Base-by-base conservation (phyloP, 2,888 invertebrate species). In the Nezara viridula region DNA sequence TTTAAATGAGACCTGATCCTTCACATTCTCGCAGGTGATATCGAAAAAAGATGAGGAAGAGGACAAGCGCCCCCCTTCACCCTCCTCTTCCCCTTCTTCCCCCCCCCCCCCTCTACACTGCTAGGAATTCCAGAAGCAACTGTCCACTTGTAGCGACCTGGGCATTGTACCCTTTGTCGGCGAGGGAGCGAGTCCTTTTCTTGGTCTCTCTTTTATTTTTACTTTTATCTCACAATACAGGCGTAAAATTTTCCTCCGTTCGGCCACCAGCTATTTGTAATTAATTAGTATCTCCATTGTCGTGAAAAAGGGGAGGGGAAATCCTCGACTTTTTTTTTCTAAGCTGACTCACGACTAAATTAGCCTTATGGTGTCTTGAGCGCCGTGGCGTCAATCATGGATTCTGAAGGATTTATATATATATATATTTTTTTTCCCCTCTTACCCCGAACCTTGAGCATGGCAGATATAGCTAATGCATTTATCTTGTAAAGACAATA, bases 41-140 rank as follows among this genome's bases (percentile, higher is more conserved):
- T 66, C 32, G 66, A 66, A 66, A 66, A 66, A 66, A 66, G 81
- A 44, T 81, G 12, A 40, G 77, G 77, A 44, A 44, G 81, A 7
- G 81, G 44, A 37, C 32, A 81, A 66, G 32, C 73, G 7, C 32
- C 21, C 73, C 32, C 9, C 73, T 3, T 73, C 14, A 1, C 14
- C 52, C 24, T 24, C 5, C 6, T 5, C 2, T 21, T 2, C 37
- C 21, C 77, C 73, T 19, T 10, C 19, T 0, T 32, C 19, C 4
- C 16, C 32, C 73, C 37, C 73, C 19, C 4, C 37, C 37, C 19
- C 24, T n/a, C 24, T 19, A 19, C 44, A 44, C 24, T 21, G 44
- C 81, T 40, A 81, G 81, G 81, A 81, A 81, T 81, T 40, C 81
- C 81, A 81, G 81, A n/a, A 81, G 81, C 81, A 81, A 81, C 81